Evolutionary conservation across 1,140 invertebrate species (phyloP).

Genomic region (Musca domestica): DNA sequence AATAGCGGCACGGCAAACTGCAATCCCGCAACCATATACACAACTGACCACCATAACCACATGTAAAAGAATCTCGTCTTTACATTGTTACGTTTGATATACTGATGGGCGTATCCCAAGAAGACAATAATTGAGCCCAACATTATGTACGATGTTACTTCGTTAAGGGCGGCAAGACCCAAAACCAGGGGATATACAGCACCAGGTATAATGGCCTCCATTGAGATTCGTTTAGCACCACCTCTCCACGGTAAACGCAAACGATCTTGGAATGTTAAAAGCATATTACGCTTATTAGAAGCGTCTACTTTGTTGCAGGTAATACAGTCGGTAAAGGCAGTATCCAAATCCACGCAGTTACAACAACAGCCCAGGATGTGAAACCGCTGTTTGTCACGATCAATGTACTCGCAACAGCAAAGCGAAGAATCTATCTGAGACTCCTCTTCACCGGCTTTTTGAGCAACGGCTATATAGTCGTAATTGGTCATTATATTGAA

Average conservation of each 20-base stretch:
- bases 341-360: constrained; percentile 60
- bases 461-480: background rate
- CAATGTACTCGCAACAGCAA: constrained; percentile 62
- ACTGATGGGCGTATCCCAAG: constrained; percentile 45
- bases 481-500: background rate
- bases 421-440: constrained; percentile 41
- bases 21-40: constrained; percentile 51
- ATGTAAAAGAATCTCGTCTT: constrained; percentile 53
- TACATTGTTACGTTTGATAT: constrained; percentile 38
- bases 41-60: constrained; percentile 52
- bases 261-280: constrained; percentile 57
- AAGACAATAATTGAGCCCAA: constrained; percentile 50
- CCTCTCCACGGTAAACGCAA: constrained; percentile 60
- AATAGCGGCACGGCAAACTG: constrained; percentile 51
- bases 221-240: constrained; percentile 55
- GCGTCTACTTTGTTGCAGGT: constrained; percentile 37
- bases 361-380: constrained; percentile 62
- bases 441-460: constrained; percentile 27
- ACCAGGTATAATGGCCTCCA: constrained; percentile 51
- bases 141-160: constrained; percentile 49
- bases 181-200: constrained; percentile 53
- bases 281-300: constrained; percentile 38
- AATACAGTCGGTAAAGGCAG: constrained; percentile 40
- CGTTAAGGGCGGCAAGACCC: constrained; percentile 53
- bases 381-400: constrained; percentile 54